phyloP scores from a whole-genome alignment of 2,113 vertebrate species.

The Proteles cristata region DNA sequence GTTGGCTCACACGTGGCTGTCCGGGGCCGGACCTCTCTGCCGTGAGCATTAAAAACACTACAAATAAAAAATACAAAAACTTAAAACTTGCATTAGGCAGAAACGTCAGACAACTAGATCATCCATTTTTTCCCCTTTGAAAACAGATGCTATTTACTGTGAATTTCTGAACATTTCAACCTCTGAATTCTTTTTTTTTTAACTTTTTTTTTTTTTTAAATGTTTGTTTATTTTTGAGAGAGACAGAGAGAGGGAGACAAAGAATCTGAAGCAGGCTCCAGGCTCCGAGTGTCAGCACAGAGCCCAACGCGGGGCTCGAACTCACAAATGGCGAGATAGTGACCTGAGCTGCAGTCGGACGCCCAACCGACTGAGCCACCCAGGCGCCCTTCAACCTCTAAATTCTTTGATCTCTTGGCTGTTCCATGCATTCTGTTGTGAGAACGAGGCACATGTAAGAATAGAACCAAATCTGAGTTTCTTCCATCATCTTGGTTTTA shows the following conservation, averaged over 20 bases:
- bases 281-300: no score
- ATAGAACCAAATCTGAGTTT: background rate
- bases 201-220: no score
- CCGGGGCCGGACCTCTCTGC: background rate
- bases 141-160: background rate
- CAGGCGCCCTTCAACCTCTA: background rate
- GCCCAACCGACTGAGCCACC: no score
- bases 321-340: no score
- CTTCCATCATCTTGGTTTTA: background rate
- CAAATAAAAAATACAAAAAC: background rate
- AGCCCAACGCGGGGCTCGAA: no score
- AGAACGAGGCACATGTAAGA: background rate
- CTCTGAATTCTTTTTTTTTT: background rate
- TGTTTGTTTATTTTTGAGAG: no score
- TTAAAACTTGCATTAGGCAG: background rate
- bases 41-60: background rate
- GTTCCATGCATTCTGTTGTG: background rate
- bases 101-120: background rate
- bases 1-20: background rate
- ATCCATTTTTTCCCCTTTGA: slow-evolving; percentile 7
- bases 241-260: no score
- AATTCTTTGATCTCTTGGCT: background rate
- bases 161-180: background rate
- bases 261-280: no score
- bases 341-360: no score